Percentiles rank a stretch among this genome's conserved stretches.
Conservation (phyloP, 2,797 vertebrate genomes). For the Semaprochilodus insignis region DNA sequence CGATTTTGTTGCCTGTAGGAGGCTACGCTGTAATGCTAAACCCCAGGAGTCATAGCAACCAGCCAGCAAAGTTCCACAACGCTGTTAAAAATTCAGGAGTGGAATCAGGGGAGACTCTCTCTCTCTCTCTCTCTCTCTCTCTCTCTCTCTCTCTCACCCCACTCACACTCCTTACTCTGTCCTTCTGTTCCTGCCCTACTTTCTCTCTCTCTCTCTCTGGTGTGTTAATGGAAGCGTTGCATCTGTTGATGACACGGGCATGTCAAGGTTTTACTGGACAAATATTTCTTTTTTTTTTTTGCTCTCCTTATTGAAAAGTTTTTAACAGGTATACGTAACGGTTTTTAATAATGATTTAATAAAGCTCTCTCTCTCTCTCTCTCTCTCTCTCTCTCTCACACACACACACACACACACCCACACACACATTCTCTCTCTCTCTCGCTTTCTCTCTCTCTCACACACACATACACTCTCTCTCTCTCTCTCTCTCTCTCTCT, state of each 20-base stretch:
- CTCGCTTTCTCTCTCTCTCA: too few relatives aligned
- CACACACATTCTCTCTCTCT: too few relatives aligned
- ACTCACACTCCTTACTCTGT: conserved; percentile 7
- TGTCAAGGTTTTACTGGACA: too few relatives aligned
- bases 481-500: not conserved
- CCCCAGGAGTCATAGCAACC: conserved; percentile 76
- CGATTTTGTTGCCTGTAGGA: conserved; percentile 2
- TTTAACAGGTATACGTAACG: too few relatives aligned
- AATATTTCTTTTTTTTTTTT: too few relatives aligned
- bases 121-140: conserved; percentile 56
- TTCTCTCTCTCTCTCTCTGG: conserved; percentile 37
- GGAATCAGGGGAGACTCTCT: conserved; percentile 74
- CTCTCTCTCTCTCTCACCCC: conserved; percentile 10
- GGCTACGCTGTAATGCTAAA: conserved; percentile 60
- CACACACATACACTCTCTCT: too few relatives aligned
- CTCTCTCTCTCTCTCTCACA: too few relatives aligned
- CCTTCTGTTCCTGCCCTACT: conserved; percentile 8
- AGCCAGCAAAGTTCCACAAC: conserved; percentile 78
- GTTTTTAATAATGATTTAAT: too few relatives aligned
- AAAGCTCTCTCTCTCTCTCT: too few relatives aligned
- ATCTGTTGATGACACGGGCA: too few relatives aligned
- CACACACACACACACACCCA: not conserved
- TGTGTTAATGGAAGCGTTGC: not conserved
- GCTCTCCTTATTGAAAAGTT: too few relatives aligned
- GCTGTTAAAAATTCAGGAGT: conserved; percentile 84